Evolutionary conservation across 2,888 invertebrate genomes (phyloP), one percentile per base, ranked within the genome.

Genomic region (Macrosoma leucophasiata): DNA sequence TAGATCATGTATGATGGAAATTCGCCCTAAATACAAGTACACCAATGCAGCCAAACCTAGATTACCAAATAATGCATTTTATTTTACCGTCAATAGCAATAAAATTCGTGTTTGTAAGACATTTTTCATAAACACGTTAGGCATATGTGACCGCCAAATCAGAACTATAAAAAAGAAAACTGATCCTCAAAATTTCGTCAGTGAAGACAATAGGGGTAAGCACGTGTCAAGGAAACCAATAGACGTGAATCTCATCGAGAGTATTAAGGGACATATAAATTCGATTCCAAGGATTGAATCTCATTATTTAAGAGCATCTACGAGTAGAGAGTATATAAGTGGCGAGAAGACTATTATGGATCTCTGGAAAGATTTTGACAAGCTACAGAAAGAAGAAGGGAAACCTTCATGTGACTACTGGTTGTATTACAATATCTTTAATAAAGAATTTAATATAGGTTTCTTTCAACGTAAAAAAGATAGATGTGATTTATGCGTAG

Each of bases 261-360:
- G 46, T 28, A 42, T 48, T 4, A 42, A 37, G 39, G 11, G 39
- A 9, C 39, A 39, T 23, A 43, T 48, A 35, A 27, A 48, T 3
- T 8, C 30, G 17, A 48, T 46, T 20, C 44, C 42, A 20, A 39
- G 42, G 32, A 43, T 33, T 17, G 39, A 41, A 18, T 40, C 43
- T 13, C 46, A 47, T 35, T 44, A 47, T 22, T 29, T 24, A 6
- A 33, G 42, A 18, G 30, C 35, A 39, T 33, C 13, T 24, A 35
- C 46, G 19, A 41, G 34, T 22, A 37, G 46, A 14, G 46, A 46
- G 18, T 49, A 36, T 31, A 48, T 48, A 11, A 39, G 42, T 25
- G 46, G 41, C 11, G 36, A 39, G 3, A 48, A 41, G 43, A 44
- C 39, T 9, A 45, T 45, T 26, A 2, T 15, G 9, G 45, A 46